Percentiles rank a stretch among this genome's conserved stretches.
Evolutionary conservation across 2,888 invertebrate genomes (phyloP).

Genomic region (Eucera pruinosa): DNA sequence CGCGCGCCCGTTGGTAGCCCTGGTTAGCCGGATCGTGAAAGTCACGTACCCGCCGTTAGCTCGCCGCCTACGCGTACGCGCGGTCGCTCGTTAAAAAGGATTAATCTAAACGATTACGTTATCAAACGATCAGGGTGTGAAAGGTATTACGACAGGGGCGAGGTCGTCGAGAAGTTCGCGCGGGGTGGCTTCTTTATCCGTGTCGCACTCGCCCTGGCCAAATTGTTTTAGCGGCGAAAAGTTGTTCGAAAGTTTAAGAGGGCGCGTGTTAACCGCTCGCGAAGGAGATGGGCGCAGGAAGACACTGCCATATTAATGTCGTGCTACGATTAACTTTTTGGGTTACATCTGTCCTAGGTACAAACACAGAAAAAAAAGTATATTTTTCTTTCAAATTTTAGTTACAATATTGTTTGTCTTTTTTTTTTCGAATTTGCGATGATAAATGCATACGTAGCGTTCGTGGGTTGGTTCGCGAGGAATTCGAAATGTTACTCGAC

Average conservation of each 20-base stretch:
- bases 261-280: constrained; percentile 45
- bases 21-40: constrained; percentile 17
- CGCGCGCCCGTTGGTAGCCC: background rate
- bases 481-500: constrained; percentile 49
- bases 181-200: constrained; percentile 42
- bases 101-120: constrained; percentile 59
- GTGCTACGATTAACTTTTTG: constrained; percentile 11
- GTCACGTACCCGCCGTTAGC: constrained; percentile 50
- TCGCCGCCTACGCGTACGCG: constrained; percentile 33
- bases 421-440: too few relatives aligned
- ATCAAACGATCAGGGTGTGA: constrained; percentile 48
- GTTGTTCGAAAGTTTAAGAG: constrained; percentile 55
- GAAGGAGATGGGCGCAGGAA: background rate
- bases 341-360: too few relatives aligned
- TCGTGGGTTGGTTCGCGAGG: constrained; percentile 21
- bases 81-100: constrained; percentile 52
- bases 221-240: constrained; percentile 70
- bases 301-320: constrained; percentile 27
- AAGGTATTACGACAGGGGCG: constrained; percentile 46
- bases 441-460: too few relatives aligned
- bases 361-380: too few relatives aligned
- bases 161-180: constrained; percentile 33
- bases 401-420: background rate
- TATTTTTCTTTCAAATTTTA: background rate
- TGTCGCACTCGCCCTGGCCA: constrained; percentile 42